These are phyloP conservation scores for Forbesichthys papilliferus DNA, from an alignment of 2,113 vertebrate genomes.

Conservation along the genomic window DNA sequence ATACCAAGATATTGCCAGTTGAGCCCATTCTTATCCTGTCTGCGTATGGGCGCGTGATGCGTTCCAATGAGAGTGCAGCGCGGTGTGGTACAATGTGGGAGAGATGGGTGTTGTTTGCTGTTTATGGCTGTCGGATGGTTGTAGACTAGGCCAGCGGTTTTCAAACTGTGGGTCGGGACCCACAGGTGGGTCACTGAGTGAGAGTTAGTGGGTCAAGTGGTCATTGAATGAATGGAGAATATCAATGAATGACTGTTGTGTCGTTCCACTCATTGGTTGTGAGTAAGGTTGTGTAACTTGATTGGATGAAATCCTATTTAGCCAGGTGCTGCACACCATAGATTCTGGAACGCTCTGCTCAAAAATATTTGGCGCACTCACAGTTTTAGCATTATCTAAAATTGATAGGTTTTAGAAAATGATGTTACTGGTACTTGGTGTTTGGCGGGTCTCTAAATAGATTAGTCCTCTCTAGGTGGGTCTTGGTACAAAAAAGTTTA, in stretches of 20 bases:
- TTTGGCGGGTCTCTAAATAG: background rate
- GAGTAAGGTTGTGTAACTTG: no score
- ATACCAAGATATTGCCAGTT: conserved; percentile 11
- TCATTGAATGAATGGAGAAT: no score
- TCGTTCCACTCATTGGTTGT: no score
- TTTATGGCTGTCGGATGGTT: background rate
- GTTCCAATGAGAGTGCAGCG: conserved; percentile 3
- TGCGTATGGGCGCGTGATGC: conserved; percentile 13
- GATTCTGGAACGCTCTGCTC: background rate
- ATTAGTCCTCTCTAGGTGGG: background rate
- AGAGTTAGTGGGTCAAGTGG: no score
- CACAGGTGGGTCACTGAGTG: no score
- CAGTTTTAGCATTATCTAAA: no score
- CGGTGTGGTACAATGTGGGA: background rate
- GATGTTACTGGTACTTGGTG: no score
- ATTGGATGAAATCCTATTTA: no score
- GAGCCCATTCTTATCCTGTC: background rate
- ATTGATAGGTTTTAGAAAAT: no score
- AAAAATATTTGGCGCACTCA: background rate
- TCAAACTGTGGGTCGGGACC: no score
- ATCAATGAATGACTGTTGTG: no score
- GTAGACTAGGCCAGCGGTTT: background rate
- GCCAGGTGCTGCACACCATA: no score
- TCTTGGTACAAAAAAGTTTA: background rate
- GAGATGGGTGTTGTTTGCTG: conserved; percentile 31